These are phyloP conservation scores for Mythimna lalbum DNA, from an alignment of 2,888 invertebrate genomes.

Conservation along the genomic window DNA sequence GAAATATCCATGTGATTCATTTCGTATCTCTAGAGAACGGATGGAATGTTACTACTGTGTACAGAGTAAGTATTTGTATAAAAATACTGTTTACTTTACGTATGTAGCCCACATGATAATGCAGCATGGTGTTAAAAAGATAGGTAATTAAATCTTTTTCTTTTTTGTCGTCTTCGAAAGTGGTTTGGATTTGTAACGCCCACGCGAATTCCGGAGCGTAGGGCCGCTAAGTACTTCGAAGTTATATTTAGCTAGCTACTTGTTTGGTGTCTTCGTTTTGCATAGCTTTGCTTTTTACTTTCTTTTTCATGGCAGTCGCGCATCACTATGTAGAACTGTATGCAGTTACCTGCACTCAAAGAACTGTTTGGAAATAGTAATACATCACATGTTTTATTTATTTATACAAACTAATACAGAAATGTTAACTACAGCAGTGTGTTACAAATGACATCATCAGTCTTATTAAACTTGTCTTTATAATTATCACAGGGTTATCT, in stretches of 20 bases:
- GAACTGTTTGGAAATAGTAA: not conserved
- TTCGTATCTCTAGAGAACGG: slow-evolving; percentile 72
- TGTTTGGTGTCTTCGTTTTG: slow-evolving; percentile 41
- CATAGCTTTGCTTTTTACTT: slow-evolving; percentile 10
- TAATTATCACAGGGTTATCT: slow-evolving; percentile 38
- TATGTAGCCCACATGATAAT: slow-evolving; percentile 30
- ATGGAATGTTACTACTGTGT: slow-evolving; percentile 81
- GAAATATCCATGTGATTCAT: slow-evolving; percentile 47
- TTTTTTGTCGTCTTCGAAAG: slow-evolving; percentile 1
- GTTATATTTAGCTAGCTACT: slow-evolving; percentile 59
- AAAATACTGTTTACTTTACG: slow-evolving; percentile 52
- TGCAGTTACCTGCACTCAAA: not conserved
- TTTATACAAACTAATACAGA: slow-evolving; percentile 3
- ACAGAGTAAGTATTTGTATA: slow-evolving; percentile 76
- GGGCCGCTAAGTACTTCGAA: slow-evolving; percentile 50
- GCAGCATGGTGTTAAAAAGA: not conserved
- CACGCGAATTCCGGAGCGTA: slow-evolving; percentile 56
- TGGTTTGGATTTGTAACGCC: slow-evolving; percentile 43
- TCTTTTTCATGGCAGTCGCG: slow-evolving; percentile 4
- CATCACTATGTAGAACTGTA: not conserved
- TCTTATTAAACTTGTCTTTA: slow-evolving; percentile 1
- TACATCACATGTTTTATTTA: not conserved
- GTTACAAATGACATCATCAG: slow-evolving; percentile 39
- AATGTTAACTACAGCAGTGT: not conserved
- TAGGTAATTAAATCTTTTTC: not conserved